phyloP scores from a whole-genome alignment of 2,113 vertebrate species.

The Syngnathoides biaculeatus region DNA sequence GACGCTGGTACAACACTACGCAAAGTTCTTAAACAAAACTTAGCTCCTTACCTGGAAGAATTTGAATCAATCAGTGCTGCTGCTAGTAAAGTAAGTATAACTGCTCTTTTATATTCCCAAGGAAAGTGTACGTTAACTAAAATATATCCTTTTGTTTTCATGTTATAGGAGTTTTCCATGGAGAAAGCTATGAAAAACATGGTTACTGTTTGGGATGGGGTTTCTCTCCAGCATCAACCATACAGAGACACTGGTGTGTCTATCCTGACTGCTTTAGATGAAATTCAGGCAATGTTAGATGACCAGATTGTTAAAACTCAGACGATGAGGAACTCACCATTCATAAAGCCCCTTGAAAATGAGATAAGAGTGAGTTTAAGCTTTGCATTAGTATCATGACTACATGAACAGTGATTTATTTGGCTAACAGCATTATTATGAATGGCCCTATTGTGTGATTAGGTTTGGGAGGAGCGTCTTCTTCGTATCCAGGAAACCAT shows the following conservation, averaged over 20 bases:
- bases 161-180: conserved; percentile 86
- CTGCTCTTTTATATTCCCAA: background rate
- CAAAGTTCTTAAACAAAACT: conserved; percentile 86
- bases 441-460: conserved; percentile 14
- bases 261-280: conserved; percentile 86
- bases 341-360: conserved; percentile 88
- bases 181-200: conserved; percentile 89
- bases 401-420: background rate
- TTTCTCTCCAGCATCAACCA: conserved; percentile 77
- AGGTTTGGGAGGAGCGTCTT: conserved; percentile 87
- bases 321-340: conserved; percentile 92
- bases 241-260: conserved; percentile 88
- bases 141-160: background rate
- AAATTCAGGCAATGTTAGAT: conserved; percentile 88
- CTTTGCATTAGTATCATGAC: background rate
- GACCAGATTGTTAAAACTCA: conserved; percentile 96
- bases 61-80: conserved; percentile 84
- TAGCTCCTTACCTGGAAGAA: conserved; percentile 78
- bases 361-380: conserved; percentile 80
- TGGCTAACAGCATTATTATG: background rate
- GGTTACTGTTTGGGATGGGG: conserved; percentile 78
- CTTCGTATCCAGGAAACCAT: conserved; percentile 88
- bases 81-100: conserved; percentile 86
- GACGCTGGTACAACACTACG: conserved; percentile 84
- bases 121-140: background rate